Base-by-base conservation (phyloP, 2,888 invertebrate species). In the Bursaphelenchus okinawaensis region DNA sequence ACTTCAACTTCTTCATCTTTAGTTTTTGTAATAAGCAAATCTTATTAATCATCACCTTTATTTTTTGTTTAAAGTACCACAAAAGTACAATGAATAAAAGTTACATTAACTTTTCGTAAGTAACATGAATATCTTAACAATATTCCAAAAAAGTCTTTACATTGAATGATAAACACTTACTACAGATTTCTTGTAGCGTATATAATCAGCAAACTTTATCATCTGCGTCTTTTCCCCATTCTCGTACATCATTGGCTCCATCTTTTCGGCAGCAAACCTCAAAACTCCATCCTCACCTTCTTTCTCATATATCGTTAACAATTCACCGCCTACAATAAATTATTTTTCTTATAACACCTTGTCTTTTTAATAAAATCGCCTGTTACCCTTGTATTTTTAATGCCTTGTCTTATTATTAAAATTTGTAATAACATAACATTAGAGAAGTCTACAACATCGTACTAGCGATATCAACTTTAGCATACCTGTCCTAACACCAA, bases 221-320 rank as follows among this genome's bases (percentile, higher is more conserved):
- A 92, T 83, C 82, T 90, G 89, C 83, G 91, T 91, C 63, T 90
- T 90, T 16, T 87, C 83, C 83, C 91, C 89, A 0, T 93, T 92
- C 0, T 92, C 75, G 70, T 80, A 81, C 62, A 82, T 66, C 74
- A 81, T 77, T 4, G 81, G 68, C 16, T 66, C 66, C 31, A 82
- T 68, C 59, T 80, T 80, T 57, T 78, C 79, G 20, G 65, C 60
- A n/a, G 75, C 76, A 61, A 76, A 76, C 19, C 71, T 64, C 6
- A 77, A 55, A 7, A 83, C 91, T 64, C 88, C 87, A 67, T 90
- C 89, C 80, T 91, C 92, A n/a, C 83, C 83, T 22, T 83, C 81
- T 56, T 76, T 63, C 52, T 80, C 77, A 69, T 82, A 84, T 0
- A 92, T 90, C 74, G 92, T 91, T 57, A 93, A 88, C 19, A 93